Percentiles rank a stretch among this genome's conserved stretches.
These are phyloP conservation scores for Protonibea diacanthus DNA, from an alignment of 2,797 vertebrate species.

Conservation along the genomic window DNA sequence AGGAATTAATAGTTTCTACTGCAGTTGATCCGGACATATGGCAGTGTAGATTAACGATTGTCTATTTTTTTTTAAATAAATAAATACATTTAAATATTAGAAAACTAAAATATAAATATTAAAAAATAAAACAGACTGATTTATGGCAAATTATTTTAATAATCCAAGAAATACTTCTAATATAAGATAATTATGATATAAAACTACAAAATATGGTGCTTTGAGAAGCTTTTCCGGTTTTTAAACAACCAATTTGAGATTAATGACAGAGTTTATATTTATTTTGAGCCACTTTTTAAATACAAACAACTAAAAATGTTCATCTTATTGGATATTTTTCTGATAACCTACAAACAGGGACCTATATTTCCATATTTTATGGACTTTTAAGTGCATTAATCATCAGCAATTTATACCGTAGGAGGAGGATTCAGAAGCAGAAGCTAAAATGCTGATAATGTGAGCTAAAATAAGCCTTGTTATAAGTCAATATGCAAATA, in stretches of 20 bases:
- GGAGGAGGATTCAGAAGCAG: background rate
- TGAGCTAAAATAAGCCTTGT: background rate
- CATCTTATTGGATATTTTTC: background rate
- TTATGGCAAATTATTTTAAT: too few relatives aligned
- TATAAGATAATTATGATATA: background rate
- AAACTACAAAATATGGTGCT: background rate
- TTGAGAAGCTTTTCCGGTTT: background rate
- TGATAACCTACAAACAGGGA: background rate
- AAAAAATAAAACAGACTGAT: background rate
- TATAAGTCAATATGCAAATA: background rate
- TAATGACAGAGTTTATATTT: background rate
- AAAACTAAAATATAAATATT: too few relatives aligned
- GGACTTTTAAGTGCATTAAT: background rate
- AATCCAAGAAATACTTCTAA: background rate
- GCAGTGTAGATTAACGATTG: background rate
- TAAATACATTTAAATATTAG: too few relatives aligned
- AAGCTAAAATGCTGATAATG: background rate
- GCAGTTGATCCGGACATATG: background rate
- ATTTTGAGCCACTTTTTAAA: too few relatives aligned
- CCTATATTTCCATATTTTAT: background rate
- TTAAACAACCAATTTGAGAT: background rate
- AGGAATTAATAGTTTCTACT: background rate
- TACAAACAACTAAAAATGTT: background rate
- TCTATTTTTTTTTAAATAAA: background rate
- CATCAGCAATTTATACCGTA: background rate